Evolutionary conservation across 2,797 vertebrate genomes (phyloP), one percentile per base, ranked within the genome.

Genomic region (Notamacropus eugenii): DNA sequence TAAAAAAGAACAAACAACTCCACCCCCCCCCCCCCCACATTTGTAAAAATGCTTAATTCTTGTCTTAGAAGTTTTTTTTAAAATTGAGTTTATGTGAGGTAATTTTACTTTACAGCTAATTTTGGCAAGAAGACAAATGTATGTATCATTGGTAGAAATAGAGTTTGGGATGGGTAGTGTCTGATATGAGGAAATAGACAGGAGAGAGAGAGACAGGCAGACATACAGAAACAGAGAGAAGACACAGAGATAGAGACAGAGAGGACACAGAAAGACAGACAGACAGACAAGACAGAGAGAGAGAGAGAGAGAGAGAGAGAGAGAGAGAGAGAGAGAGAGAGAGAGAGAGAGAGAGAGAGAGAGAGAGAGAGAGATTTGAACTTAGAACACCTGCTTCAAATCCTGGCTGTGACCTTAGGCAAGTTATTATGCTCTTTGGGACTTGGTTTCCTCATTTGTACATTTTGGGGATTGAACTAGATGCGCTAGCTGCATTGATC

Each of bases 1-100:
- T 93, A 91, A 90, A 28, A 92, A 74, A n/a, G 96, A 95, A 82
- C 27, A 67, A 87, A 54, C 74, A 96, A 92, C 4, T 5, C 50
- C 5, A 2, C 50, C 50, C 5, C 50, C 50, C 5, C 50, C 50
- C 50, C 16, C n/a, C 34, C 16, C n/a, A 12, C 13, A 74, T 74
- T 40, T 95, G 46, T 58, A 27, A 96, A 92, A 28, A 90, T 74
- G 8, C 24, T 94, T 95, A 50, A 40, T 62, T 90, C 55, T 34
- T 55, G 31, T 91, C 31, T 16, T 57, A 16, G 0, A 91, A 55
- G 54, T 92, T 96, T 95, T 16, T 1, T 31, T 93, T 92, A 9
- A 52, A 96, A 93, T 34, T 93, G 50, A 22, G 11, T 11, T 92
- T 96, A 92, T 87, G 56, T 62, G 54, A 94, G 40, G 10, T 90